phyloP scores from a whole-genome alignment of 2,797 vertebrate genomes.

The Gallinago nigripennis region DNA sequence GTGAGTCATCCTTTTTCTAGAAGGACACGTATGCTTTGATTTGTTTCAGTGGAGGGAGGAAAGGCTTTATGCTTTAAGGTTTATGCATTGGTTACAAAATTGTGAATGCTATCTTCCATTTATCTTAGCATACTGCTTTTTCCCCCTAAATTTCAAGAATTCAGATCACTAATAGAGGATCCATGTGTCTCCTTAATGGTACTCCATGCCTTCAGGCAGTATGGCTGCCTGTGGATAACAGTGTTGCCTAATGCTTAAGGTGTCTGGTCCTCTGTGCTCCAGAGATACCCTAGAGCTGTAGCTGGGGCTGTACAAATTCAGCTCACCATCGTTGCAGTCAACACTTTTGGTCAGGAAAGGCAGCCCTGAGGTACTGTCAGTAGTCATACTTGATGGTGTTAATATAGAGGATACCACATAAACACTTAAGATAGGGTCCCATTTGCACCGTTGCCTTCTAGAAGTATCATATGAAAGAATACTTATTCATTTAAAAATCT shows the following conservation, averaged over 20 bases:
- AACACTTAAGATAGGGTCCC: neutral
- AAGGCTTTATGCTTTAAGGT: neutral
- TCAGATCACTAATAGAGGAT: neutral
- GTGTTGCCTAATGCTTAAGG: neutral
- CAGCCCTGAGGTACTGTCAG: neutral
- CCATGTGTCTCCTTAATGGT: neutral
- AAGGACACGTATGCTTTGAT: constrained; percentile 22
- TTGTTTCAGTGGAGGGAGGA: neutral
- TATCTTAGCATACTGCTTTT: neutral
- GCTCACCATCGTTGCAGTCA: neutral
- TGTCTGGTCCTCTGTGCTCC: neutral
- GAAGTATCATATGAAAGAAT: neutral
- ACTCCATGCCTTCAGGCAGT: neutral
- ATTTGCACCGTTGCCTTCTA: neutral
- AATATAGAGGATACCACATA: neutral
- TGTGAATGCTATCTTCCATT: neutral
- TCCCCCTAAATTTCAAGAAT: neutral
- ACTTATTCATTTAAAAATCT: neutral
- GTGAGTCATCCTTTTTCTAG: constrained; percentile 26
- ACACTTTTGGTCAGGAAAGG: neutral
- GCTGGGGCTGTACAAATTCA: neutral
- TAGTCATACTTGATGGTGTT: neutral
- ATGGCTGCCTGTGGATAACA: neutral
- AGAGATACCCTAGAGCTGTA: neutral
- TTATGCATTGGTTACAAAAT: neutral